Conservation (phyloP, 2,797 vertebrate genomes). For the Poeciliopsis gracilis region DNA sequence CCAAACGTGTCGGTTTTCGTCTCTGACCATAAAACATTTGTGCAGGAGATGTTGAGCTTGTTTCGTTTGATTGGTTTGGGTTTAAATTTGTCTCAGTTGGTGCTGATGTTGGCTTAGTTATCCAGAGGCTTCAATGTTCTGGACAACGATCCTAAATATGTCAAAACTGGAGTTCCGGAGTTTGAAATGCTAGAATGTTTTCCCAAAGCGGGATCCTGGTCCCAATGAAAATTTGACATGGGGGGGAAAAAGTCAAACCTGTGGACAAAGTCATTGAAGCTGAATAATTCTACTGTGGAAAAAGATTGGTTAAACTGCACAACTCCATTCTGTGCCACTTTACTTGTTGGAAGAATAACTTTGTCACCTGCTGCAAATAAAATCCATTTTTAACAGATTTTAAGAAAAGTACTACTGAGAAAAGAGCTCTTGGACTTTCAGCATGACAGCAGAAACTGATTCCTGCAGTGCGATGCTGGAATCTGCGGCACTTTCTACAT, state of each 20-base stretch:
- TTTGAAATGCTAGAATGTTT: background rate
- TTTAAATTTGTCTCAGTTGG: background rate
- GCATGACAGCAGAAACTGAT: background rate
- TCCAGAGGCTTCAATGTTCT: background rate
- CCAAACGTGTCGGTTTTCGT: background rate
- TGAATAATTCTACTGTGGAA: background rate
- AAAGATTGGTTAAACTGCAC: background rate
- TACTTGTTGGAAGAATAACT: background rate
- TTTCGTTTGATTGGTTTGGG: background rate
- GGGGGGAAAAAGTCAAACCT: background rate
- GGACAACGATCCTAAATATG: background rate
- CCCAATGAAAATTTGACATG: background rate
- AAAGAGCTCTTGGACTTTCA: background rate
- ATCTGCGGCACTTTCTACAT: background rate
- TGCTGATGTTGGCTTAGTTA: background rate
- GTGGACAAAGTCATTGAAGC: background rate
- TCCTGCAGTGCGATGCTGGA: background rate
- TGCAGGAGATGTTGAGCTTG: background rate
- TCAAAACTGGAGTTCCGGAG: background rate
- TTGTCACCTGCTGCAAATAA: background rate
- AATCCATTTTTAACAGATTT: background rate
- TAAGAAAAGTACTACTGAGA: background rate
- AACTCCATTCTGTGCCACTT: background rate
- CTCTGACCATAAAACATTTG: background rate
- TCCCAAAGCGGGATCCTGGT: background rate